Base-by-base conservation (phyloP, 2,113 vertebrate species). In the Thryonomys swinderianus region DNA sequence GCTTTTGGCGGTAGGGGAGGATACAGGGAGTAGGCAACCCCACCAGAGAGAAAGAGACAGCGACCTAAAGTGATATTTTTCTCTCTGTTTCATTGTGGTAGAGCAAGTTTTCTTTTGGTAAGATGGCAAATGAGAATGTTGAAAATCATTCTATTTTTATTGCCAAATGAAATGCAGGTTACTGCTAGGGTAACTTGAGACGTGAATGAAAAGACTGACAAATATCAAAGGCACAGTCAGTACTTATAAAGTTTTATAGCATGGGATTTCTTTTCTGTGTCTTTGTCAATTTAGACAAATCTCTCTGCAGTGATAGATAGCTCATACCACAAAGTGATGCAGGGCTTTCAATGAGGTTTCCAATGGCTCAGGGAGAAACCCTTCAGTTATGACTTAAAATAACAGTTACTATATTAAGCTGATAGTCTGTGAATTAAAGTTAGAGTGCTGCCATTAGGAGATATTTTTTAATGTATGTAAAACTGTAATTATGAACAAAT, bases 51-150 rank as follows among this genome's bases (percentile, higher is more conserved):
- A 48, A 4, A 37, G 34, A 71, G 37, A 84, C 0, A 18, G 16
- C 78, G 69, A 76, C 34, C 17, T 34, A 6, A 55, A 69, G 21
- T 79, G 74, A 18, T 51, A 23, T 48, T 76, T 96, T 84, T 37
- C 23, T 92, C 71, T 78, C 7, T 27, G 34, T 74, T 91, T 95
- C 59, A 59, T 55, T 92, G 32, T 80, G 82, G 16, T 61, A 53
- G 82, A 73, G 76, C 34, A 82, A 59, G n/a, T 83, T 95, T 95
- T 84, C 61, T 96, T 87, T 82, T 23, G n/a, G 45, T 64, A 61
- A 87, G n/a, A 57, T 48, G 30, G n/a, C 13, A 67, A 84, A 59
- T n/a, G 21, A 11, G 62, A 71, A 79, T 78, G 67, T 91, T 93
- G 66, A 95, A 88, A 91, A 51, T 42, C 37, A 51, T 79, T 90